These are phyloP conservation scores for Daphoenositta chrysoptera DNA, from an alignment of 2,113 vertebrate genomes.

Conservation along the genomic window DNA sequence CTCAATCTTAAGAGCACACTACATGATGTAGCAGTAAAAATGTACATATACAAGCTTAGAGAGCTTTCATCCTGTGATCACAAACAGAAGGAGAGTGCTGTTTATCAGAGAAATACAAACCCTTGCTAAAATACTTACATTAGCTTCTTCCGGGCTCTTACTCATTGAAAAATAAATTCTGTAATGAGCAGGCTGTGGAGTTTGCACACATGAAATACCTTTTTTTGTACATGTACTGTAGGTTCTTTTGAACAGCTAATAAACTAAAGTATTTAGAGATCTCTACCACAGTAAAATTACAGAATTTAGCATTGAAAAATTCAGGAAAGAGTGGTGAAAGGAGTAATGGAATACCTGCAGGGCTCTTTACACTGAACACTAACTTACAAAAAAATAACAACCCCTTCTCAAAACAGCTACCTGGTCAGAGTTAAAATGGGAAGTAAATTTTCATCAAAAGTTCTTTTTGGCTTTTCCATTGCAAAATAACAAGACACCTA, in stretches of 20 bases:
- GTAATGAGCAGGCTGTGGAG: slow-evolving; percentile 28
- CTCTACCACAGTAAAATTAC: neutral
- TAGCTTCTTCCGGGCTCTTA: slow-evolving; percentile 64
- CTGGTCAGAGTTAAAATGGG: neutral
- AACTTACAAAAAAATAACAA: neutral
- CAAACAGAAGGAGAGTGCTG: slow-evolving; percentile 78
- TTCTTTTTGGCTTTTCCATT: neutral
- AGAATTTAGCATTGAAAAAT: neutral
- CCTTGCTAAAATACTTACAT: slow-evolving; percentile 73
- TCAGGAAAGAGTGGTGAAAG: neutral
- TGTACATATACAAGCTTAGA: slow-evolving; percentile 74
- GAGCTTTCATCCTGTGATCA: slow-evolving; percentile 80
- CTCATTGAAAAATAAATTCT: slow-evolving; percentile 14
- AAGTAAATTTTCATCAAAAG: neutral
- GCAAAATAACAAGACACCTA: neutral
- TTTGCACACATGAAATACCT: neutral
- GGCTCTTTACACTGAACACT: neutral
- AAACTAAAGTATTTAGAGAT: neutral
- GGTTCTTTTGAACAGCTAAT: neutral
- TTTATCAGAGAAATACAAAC: slow-evolving; percentile 77
- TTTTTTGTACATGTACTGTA: neutral
- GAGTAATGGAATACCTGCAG: neutral
- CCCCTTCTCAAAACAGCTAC: neutral
- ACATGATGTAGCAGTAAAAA: slow-evolving; percentile 80
- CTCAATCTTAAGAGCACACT: slow-evolving; percentile 80